Percentiles rank a stretch among this genome's conserved stretches.
These are phyloP conservation scores for Episyrphus balteatus DNA, from an alignment of 1,140 invertebrate genomes.

Conservation along the genomic window DNA sequence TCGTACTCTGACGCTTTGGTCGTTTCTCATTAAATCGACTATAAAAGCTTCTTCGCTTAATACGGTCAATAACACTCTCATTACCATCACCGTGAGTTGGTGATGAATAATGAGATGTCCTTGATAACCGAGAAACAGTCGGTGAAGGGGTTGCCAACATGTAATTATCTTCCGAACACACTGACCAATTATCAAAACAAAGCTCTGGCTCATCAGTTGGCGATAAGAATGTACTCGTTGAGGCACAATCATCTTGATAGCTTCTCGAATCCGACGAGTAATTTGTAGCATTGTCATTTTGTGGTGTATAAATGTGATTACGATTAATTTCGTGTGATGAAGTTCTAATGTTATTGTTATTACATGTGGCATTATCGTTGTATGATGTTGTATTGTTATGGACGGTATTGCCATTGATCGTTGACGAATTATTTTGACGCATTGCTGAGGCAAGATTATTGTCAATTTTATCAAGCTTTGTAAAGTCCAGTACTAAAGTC, in stretches of 20 bases:
- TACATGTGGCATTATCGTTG: slow-evolving; percentile 20
- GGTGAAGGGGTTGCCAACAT: slow-evolving; percentile 31
- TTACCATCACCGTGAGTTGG: slow-evolving; percentile 35
- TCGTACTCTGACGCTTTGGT: slow-evolving; percentile 46
- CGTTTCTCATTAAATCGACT: slow-evolving; percentile 74
- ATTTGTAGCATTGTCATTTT: slow-evolving; percentile 33
- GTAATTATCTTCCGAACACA: slow-evolving; percentile 47
- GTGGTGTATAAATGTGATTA: slow-evolving; percentile 27
- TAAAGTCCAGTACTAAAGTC: slow-evolving; percentile 57
- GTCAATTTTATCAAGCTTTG: slow-evolving; percentile 41
- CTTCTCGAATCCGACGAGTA: slow-evolving; percentile 35
- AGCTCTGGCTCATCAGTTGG: slow-evolving; percentile 47
- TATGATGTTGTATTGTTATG: slow-evolving; percentile 32
- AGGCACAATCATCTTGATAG: slow-evolving; percentile 31
- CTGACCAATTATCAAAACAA: slow-evolving; percentile 57
- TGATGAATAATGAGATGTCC: slow-evolving; percentile 28
- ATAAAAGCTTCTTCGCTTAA: slow-evolving; percentile 79
- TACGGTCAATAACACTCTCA: slow-evolving; percentile 73
- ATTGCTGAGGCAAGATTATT: slow-evolving; percentile 20
- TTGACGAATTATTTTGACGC: slow-evolving; percentile 14
- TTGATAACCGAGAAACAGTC: slow-evolving; percentile 42
- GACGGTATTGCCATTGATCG: slow-evolving; percentile 25
- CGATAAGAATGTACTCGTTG: slow-evolving; percentile 41
- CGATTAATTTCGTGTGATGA: slow-evolving; percentile 37
- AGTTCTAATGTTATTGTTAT: slow-evolving; percentile 25